Evolutionary conservation across 2,888 invertebrate genomes (phyloP), one percentile per base, ranked within the genome.

Genomic region (Drosophila mettleri): DNA sequence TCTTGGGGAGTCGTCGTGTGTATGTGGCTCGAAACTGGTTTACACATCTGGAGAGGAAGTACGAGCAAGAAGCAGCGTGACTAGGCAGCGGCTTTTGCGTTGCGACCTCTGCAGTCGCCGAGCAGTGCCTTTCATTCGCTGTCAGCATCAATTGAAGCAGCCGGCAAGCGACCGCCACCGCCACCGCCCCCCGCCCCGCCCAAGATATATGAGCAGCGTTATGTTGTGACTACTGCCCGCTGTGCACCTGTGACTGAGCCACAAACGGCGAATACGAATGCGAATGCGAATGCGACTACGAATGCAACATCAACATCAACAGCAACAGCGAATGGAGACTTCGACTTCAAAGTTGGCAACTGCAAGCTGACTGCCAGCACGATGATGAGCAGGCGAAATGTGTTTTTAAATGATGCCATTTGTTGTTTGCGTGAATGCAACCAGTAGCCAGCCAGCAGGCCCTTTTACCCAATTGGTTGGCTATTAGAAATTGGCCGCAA

Each of bases 381-480:
- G 68, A 62, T 80, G 79, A 81, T 74, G 78, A 78, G 79, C 82
- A 58, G 70, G 78, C 84, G 51, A 77, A 89, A 90, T 89, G 89
- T 84, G 77, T 77, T 90, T 89, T 90, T 89, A 90, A 90, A 89
- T 88, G 89, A 88, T 88, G 87, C 84, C 89, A 89, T 90, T 90
- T 90, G 89, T 87, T 89, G 83, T 16, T 51, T 48, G 87, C 67
- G 75, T 69, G 74, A 64, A 75, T 69, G 83, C 71, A 72, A 72
- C 73, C 86, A 59, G 83, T 80, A 86, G 84, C 81, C 80, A 54
- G 62, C 43, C 80, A 54, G 62, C 43, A 55, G 57, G 18, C 59
- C 52, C 43, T 66, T 55, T 49, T 53, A 0, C n/a, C 63, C 69
- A 76, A 79, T 79, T 73, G 73, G 41, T 75, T 71, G 51, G 69